These are phyloP conservation scores for Branchipolynoe longqiensis DNA, from an alignment of 2,888 invertebrate species.

Conservation along the genomic window DNA sequence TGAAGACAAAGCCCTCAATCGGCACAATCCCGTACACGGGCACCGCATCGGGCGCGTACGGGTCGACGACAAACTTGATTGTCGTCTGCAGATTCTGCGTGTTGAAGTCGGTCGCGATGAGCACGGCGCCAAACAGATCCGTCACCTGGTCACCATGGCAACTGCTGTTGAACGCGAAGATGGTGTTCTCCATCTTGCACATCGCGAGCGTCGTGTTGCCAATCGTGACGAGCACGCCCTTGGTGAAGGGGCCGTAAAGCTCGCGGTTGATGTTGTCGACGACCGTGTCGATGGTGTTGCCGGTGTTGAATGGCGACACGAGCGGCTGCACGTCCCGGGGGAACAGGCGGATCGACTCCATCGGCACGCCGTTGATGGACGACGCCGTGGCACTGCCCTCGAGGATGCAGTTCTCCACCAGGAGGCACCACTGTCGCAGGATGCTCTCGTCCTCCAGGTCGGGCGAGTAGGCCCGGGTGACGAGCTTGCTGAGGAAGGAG, in stretches of 20 bases:
- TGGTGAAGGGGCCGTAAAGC: conserved; percentile 68
- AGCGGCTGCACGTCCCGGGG: conserved; percentile 66
- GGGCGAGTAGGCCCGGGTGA: conserved; percentile 65
- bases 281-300: conserved; percentile 68
- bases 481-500: conserved; percentile 66
- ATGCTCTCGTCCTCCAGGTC: conserved; percentile 65
- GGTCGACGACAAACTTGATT: conserved; percentile 68
- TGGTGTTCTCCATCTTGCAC: conserved; percentile 65
- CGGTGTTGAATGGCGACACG: conserved; percentile 66
- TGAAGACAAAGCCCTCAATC: conserved; percentile 67
- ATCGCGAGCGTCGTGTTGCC: conserved; percentile 69
- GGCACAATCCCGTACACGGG: conserved; percentile 68
- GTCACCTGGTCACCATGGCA: conserved; percentile 70
- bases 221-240: conserved; percentile 68
- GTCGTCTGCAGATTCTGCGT: conserved; percentile 68
- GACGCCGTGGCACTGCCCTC: conserved; percentile 67
- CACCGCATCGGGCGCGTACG: conserved; percentile 68
- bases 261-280: conserved; percentile 68
- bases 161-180: conserved; percentile 69
- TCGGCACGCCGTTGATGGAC: conserved; percentile 65
- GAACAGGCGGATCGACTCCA: conserved; percentile 67
- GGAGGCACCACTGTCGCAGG: conserved; percentile 67
- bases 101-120: conserved; percentile 68
- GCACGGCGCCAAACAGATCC: conserved; percentile 68
- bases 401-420: conserved; percentile 69